Evolutionary conservation across 1,140 invertebrate genomes (phyloP), one percentile per base, ranked within the genome.

Genomic region (Caenorhabditis inopinata): DNA sequence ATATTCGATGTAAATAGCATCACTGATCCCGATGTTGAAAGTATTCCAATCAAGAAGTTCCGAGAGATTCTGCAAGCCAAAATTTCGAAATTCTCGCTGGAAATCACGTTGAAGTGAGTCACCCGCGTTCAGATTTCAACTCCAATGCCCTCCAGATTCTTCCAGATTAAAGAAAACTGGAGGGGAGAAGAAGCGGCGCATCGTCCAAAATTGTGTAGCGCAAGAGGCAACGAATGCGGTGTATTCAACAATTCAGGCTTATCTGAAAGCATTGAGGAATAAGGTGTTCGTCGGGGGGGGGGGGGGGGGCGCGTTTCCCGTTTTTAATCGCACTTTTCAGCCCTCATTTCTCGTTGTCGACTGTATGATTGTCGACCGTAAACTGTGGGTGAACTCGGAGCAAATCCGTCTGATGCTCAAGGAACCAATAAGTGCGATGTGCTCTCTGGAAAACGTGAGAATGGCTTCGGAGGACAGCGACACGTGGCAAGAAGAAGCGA

Each of bases 401-500:
- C 58, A 68, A 16, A 68, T 68, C 27, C 58, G 58, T 18, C 5
- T 68, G 3, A 11, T 68, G 9, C n/a, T 68, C 3, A 68, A 68
- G 38, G 58, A 68, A 11, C 58, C 58, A 2, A 68, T 68, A 1
- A 42, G 58, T 68, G 32, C 38, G 11, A 68, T 68, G 58, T 68
- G 58, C n/a, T 35, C 58, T 11, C 11, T 68, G n/a, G 58, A 68
- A 21, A 68, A 21, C 23, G 58, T 68, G 3, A 16, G 58, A 35
- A 68, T 68, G 58, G 35, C 58, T 1, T 38, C 58, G 5, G 58
- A 68, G 38, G 58, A 68, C 12, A 38, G 58, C 38, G 58, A 68
- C 21, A 68, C 58, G 58, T 68, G 58, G 58, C 58, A 68, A 21
- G 58, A 68, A 42, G 58, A 68, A 38, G 58, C 58, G 3, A 68